These are phyloP conservation scores for Drosophila cracens DNA, from an alignment of 2,888 invertebrate species.

Conservation along the genomic window DNA sequence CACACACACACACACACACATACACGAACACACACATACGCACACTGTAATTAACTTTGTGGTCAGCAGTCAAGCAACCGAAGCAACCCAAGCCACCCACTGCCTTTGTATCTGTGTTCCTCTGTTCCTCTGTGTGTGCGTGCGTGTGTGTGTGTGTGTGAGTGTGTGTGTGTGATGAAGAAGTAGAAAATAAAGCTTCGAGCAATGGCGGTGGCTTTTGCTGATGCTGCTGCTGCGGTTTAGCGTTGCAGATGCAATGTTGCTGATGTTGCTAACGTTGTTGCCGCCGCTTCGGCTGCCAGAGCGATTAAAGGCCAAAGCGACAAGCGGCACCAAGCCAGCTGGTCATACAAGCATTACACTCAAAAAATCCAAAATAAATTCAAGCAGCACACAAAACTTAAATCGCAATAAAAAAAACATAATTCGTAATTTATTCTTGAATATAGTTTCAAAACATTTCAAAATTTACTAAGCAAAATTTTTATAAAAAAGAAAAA, in stretches of 20 bases:
- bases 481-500: neutral
- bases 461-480: neutral
- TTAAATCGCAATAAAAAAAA: neutral
- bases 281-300: slow-evolving; percentile 17
- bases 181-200: slow-evolving; percentile 43
- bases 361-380: neutral
- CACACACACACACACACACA: slow-evolving; percentile 5
- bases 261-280: slow-evolving; percentile 24
- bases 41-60: slow-evolving; percentile 74
- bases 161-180: slow-evolving; percentile 25
- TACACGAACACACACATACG: slow-evolving; percentile 16
- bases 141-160: slow-evolving; percentile 8
- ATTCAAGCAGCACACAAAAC: neutral
- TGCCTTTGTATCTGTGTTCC: slow-evolving; percentile 41
- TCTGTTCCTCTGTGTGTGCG: neutral
- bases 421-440: neutral
- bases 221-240: slow-evolving; percentile 32
- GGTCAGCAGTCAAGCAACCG: slow-evolving; percentile 48
- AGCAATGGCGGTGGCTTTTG: slow-evolving; percentile 38
- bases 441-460: neutral
- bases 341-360: slow-evolving; percentile 15
- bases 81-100: slow-evolving; percentile 53
- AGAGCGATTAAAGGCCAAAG: slow-evolving; percentile 60
- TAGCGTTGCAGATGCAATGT: slow-evolving; percentile 28
- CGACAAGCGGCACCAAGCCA: slow-evolving; percentile 35